These are phyloP conservation scores for Alauda arvensis DNA, from an alignment of 2,797 vertebrate genomes.

Conservation along the genomic window DNA sequence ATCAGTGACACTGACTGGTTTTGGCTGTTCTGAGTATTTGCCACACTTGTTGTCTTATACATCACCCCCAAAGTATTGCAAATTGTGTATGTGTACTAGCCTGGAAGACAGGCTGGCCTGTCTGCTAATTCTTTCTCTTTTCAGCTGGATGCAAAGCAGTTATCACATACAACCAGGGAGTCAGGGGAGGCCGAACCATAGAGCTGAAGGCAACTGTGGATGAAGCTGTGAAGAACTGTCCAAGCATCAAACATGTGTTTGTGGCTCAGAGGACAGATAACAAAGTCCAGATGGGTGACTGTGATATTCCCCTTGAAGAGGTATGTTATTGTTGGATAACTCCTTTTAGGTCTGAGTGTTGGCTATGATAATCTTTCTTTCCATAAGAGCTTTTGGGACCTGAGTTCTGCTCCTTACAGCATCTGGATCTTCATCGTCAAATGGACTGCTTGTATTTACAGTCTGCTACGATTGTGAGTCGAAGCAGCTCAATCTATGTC, in stretches of 20 bases:
- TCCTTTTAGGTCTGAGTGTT: neutral
- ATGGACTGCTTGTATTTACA: neutral
- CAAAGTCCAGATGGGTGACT: slow-evolving; percentile 76
- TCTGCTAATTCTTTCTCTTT: slow-evolving; percentile 24
- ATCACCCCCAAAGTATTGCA: neutral
- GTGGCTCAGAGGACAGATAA: slow-evolving; percentile 88
- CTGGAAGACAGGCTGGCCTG: neutral
- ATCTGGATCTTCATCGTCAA: neutral
- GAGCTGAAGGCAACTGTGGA: slow-evolving; percentile 90
- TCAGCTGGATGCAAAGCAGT: slow-evolving; percentile 89
- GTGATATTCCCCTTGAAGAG: slow-evolving; percentile 86
- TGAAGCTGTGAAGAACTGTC: slow-evolving; percentile 83
- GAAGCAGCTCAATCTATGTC: neutral
- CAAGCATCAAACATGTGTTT: slow-evolving; percentile 80
- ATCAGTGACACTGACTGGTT: neutral
- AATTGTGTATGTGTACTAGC: neutral
- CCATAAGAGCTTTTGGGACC: neutral
- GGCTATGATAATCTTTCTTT: neutral
- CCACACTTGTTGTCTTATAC: neutral
- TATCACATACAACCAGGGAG: slow-evolving; percentile 90
- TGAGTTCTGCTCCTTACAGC: neutral
- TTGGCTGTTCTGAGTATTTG: neutral
- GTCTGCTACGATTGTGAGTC: neutral
- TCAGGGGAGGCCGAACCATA: slow-evolving; percentile 82
- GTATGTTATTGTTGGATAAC: slow-evolving; percentile 64